Base-by-base conservation (phyloP, 2,888 invertebrate species). In the Tiliacea citrago region DNA sequence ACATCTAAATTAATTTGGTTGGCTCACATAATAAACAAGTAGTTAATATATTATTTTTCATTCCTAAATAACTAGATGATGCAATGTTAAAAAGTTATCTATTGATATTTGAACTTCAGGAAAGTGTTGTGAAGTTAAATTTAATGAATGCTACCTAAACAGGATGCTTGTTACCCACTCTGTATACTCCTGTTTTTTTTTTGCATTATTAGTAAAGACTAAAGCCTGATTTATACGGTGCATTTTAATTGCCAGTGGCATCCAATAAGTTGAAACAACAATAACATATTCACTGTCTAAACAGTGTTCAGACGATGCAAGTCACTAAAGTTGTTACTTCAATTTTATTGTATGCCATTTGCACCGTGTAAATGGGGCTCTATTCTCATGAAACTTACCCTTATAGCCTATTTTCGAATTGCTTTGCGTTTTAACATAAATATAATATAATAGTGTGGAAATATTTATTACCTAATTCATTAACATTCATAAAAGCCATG, bases 1-100 rank as follows among this genome's bases (percentile, higher is more conserved):
- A 84, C 39, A 82, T 63, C 72, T 83, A 85, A 69, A 82, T 78
- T 84, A 87, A 88, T 90, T 91, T 90, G 90, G 89, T 83, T 90
- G 88, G 73, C 80, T 89, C 85, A 88, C 80, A 73, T 86, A 74
- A 81, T 72, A 62, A 76, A 77, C 68, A 67, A 35, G 35, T 73
- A 68, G 73, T 29, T 69, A 66, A 75, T 82, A 82, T 75, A 82
- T 80, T 82, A 80, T 47, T 53, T 73, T 71, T 69, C 53, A 62
- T 74, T 71, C 39, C 42, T 85, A 79, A 60, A 61, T 62, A 84
- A 75, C 81, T 76, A 78, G 60, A 82, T 58, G 73, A 78, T 68
- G 63, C 67, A 67, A 51, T 68, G 69, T 62, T 47, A 70, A 70
- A 67, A 70, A 63, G n/a, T 77, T 29, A 63, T 45, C 16, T 68